Evolutionary conservation across 2,113 vertebrate species (phyloP).

Genomic region (Entelurus aequoreus): DNA sequence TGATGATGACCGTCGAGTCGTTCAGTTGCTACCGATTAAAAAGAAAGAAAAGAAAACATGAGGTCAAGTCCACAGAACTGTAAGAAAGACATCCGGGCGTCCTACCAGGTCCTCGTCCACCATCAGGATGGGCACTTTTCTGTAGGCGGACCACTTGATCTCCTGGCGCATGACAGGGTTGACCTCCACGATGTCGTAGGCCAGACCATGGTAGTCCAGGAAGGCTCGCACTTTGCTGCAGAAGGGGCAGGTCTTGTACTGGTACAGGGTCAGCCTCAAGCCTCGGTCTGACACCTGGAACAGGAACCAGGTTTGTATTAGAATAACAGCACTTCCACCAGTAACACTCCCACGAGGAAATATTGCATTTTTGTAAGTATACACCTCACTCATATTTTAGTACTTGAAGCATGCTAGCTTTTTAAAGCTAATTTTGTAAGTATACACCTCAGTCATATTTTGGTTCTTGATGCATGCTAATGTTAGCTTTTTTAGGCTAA

Average conservation of each 20-base stretch:
- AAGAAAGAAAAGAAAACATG: not conserved
- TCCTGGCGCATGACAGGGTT: constrained; percentile 90
- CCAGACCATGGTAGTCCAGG: constrained; percentile 86
- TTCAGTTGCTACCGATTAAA: constrained; percentile 83
- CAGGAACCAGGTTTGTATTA: not conserved
- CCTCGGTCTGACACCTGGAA: constrained; percentile 39
- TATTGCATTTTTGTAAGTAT: too few relatives aligned
- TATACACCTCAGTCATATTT: too few relatives aligned
- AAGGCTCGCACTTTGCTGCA: constrained; percentile 97
- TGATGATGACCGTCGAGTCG: constrained; percentile 95
- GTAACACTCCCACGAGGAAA: too few relatives aligned
- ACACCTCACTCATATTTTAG: too few relatives aligned
- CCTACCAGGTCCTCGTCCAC: constrained; percentile 60
- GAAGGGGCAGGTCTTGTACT: constrained; percentile 98
- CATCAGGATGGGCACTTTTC: constrained; percentile 90
- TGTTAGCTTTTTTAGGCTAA: too few relatives aligned
- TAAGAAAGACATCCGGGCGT: not conserved
- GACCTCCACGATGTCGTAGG: constrained; percentile 90
- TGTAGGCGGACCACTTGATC: constrained; percentile 93
- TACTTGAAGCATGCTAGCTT: too few relatives aligned
- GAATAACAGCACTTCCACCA: not conserved
- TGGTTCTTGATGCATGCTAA: too few relatives aligned
- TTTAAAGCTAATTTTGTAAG: too few relatives aligned
- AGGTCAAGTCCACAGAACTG: not conserved
- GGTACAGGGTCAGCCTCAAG: constrained; percentile 84